Percentiles rank a stretch among this genome's conserved stretches.
Conservation (phyloP, 2,113 vertebrate species). For the Pontoporia blainvillei region DNA sequence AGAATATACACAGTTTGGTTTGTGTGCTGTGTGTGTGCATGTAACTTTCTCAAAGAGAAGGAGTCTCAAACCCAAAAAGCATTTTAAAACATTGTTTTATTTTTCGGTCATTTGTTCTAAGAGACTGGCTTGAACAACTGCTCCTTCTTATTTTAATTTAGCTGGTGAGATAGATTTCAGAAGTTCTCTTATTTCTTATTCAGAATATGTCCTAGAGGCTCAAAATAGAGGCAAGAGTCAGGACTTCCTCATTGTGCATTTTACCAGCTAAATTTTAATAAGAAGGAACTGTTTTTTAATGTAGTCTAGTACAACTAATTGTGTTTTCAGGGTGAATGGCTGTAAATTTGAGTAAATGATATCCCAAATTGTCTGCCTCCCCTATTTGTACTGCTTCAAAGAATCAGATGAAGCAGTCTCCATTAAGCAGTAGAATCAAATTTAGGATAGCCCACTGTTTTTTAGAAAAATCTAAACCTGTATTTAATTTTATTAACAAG, state of each 20-base stretch:
- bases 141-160: constrained; percentile 35
- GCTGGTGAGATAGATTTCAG: background rate
- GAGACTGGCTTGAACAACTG: background rate
- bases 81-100: background rate
- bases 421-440: constrained; percentile 43
- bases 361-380: background rate
- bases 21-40: background rate
- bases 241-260: background rate
- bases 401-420: background rate
- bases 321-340: constrained; percentile 38
- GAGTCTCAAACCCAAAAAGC: background rate
- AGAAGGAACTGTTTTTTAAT: background rate
- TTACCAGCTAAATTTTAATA: constrained; percentile 35
- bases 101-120: background rate
- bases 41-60: background rate
- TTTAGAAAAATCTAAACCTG: constrained; percentile 48
- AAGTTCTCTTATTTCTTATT: constrained; percentile 23
- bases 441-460: constrained; percentile 32
- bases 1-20: background rate
- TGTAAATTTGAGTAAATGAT: constrained; percentile 13
- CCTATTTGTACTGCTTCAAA: constrained; percentile 21
- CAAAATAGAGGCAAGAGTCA: background rate
- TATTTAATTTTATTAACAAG: constrained; percentile 67
- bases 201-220: background rate
- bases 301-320: background rate